Conservation (phyloP, 1,140 invertebrate species). For the Harlomillsia oculata region DNA sequence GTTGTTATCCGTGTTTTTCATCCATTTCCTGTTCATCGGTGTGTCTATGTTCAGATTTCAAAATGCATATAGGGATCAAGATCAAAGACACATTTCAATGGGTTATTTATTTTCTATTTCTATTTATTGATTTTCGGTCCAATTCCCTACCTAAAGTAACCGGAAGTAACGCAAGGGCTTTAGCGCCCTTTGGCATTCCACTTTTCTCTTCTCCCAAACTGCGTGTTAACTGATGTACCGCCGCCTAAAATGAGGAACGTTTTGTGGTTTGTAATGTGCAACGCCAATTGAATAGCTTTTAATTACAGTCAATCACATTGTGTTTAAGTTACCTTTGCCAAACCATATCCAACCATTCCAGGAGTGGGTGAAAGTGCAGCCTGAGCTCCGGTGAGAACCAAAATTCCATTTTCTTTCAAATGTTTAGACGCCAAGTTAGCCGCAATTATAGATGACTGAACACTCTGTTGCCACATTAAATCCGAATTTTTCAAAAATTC, state of each 20-base stretch:
- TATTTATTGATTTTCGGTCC: background rate
- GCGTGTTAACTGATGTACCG: conserved; percentile 89
- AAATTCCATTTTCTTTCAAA: conserved; percentile 75
- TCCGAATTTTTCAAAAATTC: conserved; percentile 20
- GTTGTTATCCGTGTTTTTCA: conserved; percentile 82
- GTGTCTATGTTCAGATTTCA: no score
- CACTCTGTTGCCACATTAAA: conserved; percentile 21
- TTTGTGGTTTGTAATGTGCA: background rate
- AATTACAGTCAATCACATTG: background rate
- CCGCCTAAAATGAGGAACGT: conserved; percentile 47
- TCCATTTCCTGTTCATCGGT: conserved; percentile 97
- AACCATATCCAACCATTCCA: conserved; percentile 71
- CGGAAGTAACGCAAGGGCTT: conserved; percentile 78
- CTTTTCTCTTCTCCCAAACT: conserved; percentile 70
- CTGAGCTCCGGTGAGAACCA: conserved; percentile 91
- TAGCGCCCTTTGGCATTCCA: conserved; percentile 68
- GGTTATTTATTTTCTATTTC: background rate
- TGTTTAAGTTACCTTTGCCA: conserved; percentile 64
- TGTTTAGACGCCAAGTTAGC: conserved; percentile 72
- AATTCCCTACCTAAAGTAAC: conserved; percentile 55
- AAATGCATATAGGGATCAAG: background rate
- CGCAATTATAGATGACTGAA: conserved; percentile 62
- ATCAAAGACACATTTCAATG: background rate
- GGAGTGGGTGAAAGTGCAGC: conserved; percentile 83
- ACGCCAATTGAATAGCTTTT: background rate